Evolutionary conservation across 37 sponge, comb jelly and placozoan genomes (phyloP).

Genomic region (Crambe crambe): DNA sequence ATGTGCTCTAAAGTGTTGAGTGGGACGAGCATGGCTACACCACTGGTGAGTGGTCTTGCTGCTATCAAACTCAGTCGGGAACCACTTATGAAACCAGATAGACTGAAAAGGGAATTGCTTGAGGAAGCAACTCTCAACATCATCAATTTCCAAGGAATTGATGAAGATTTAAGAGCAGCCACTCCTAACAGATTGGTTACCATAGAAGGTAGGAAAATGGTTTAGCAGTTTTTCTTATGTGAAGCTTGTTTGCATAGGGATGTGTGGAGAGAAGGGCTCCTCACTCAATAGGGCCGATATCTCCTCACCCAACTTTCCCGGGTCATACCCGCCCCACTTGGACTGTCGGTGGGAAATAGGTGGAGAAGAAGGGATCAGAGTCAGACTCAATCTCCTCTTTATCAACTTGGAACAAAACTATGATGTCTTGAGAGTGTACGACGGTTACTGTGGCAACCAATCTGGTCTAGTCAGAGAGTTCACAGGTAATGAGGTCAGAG

Average conservation of each 20-base stretch:
- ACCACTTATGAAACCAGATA: conserved; percentile 46
- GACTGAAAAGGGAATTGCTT: conserved; percentile 31
- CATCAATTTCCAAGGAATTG: conserved; percentile 27
- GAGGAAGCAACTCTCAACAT: conserved; percentile 21
- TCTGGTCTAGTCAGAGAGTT: conserved; percentile 3
- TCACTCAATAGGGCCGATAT: not conserved
- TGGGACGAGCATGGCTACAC: conserved; percentile 75
- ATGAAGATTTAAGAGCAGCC: not conserved
- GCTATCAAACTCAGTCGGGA: conserved; percentile 43
- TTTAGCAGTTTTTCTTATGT: too few species aligned
- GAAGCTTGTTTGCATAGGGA: conserved; percentile 34
- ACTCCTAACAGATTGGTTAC: conserved; percentile 46
- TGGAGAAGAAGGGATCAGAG: not conserved
- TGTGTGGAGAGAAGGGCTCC: conserved; percentile 37
- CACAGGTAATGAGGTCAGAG: conserved; percentile 26
- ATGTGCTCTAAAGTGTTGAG: conserved; percentile 42
- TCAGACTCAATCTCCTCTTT: conserved; percentile 15
- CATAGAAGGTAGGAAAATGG: conserved; percentile 25
- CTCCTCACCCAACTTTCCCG: conserved; percentile 43
- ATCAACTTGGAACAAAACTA: conserved; percentile 13
- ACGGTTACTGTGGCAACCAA: conserved; percentile 17
- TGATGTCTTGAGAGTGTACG: conserved; percentile 36
- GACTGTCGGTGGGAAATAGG: conserved; percentile 39
- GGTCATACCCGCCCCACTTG: conserved; percentile 35
- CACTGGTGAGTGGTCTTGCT: conserved; percentile 57